These are phyloP conservation scores for Periphyllus acericola DNA, from an alignment of 2,888 invertebrate genomes.

Conservation along the genomic window DNA sequence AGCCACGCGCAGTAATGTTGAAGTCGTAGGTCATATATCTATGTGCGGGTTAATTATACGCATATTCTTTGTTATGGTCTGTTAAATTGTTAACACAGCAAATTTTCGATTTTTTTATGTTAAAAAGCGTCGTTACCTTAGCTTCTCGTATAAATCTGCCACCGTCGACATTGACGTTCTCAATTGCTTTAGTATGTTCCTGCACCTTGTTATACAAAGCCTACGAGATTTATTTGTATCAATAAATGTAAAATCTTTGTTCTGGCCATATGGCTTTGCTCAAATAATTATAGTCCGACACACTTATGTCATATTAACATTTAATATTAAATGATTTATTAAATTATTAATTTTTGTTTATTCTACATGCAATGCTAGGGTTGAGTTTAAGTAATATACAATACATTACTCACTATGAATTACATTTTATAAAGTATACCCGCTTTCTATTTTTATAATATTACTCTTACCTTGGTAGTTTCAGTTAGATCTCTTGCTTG, in stretches of 20 bases:
- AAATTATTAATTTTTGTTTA: slow-evolving; percentile 31
- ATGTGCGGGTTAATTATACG: slow-evolving; percentile 65
- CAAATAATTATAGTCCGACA: slow-evolving; percentile 27
- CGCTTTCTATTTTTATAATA: not conserved
- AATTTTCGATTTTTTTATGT: slow-evolving; percentile 57
- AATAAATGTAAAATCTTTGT: slow-evolving; percentile 33
- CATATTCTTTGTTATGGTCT: slow-evolving; percentile 62
- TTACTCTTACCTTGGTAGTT: slow-evolving; percentile 77
- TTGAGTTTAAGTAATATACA: slow-evolving; percentile 34
- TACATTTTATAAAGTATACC: not conserved
- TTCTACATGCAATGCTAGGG: slow-evolving; percentile 33
- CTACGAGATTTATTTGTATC: slow-evolving; percentile 70
- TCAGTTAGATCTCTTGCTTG: slow-evolving; percentile 81
- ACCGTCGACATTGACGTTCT: slow-evolving; percentile 94
- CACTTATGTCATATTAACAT: slow-evolving; percentile 34
- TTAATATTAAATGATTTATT: slow-evolving; percentile 2
- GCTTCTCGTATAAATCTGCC: slow-evolving; percentile 96
- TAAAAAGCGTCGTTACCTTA: slow-evolving; percentile 78
- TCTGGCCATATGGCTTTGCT: not conserved
- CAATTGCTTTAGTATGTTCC: slow-evolving; percentile 93
- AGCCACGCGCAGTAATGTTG: slow-evolving; percentile 85
- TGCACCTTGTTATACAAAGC: slow-evolving; percentile 91
- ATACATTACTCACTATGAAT: slow-evolving; percentile 38
- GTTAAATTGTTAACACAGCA: slow-evolving; percentile 59
- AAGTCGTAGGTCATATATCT: slow-evolving; percentile 88